Percentiles rank a stretch among this genome's conserved stretches.
Evolutionary conservation across 2,888 invertebrate genomes (phyloP).

Genomic region (Eupithecia inturbata): DNA sequence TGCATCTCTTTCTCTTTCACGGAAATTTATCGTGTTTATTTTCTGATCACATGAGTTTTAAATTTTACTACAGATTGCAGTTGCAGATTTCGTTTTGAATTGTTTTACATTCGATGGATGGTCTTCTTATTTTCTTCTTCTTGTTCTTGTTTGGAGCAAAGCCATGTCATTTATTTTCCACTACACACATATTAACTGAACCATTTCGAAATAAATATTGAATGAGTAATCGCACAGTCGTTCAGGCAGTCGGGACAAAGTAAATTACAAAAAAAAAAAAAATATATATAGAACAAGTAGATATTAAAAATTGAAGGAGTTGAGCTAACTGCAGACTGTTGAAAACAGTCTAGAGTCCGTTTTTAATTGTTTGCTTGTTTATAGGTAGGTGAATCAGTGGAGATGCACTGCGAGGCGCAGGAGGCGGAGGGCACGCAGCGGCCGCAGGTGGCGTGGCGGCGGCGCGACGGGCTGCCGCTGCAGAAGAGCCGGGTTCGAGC

Average conservation of each 20-base stretch:
- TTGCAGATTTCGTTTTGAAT: no score
- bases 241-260: no score
- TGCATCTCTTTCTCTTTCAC: not conserved
- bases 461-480: conserved; percentile 91
- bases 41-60: not conserved
- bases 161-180: no score
- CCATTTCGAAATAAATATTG: no score
- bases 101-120: no score
- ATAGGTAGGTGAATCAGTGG: conserved; percentile 92
- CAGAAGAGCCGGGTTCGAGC: conserved; percentile 92
- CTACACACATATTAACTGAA: no score
- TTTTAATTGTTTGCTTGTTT: not conserved
- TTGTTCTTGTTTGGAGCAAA: no score
- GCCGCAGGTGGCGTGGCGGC: conserved; percentile 95
- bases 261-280: no score
- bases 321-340: not conserved
- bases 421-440: conserved; percentile 96
- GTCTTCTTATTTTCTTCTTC: no score
- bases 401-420: conserved; percentile 97
- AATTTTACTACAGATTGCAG: not conserved
- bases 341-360: not conserved
- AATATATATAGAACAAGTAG: not conserved
- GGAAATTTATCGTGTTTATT: not conserved
- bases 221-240: no score
- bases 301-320: not conserved